These are phyloP conservation scores for Philaethria dido DNA, from an alignment of 2,888 invertebrate species.

Conservation along the genomic window DNA sequence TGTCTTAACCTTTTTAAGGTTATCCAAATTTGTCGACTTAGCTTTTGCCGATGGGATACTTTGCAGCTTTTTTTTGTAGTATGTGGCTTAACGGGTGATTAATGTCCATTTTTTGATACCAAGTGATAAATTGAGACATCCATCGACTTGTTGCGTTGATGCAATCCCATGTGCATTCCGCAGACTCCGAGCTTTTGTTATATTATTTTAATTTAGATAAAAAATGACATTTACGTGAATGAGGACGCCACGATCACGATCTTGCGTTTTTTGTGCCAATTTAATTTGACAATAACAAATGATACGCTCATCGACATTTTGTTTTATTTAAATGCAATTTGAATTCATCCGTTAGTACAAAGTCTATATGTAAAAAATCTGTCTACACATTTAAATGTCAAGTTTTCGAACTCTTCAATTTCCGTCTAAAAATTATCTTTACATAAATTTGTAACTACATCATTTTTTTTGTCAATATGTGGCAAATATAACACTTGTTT, in stretches of 20 bases:
- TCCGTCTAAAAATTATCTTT: not conserved
- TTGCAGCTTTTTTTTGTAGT: not conserved
- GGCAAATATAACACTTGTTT: no score
- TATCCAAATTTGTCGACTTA: slow-evolving; percentile 8
- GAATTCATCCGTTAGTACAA: slow-evolving; percentile 20
- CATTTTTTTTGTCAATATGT: no score
- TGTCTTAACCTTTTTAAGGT: not conserved
- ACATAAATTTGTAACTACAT: not conserved
- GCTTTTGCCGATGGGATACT: not conserved
- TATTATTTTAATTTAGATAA: slow-evolving; percentile 54
- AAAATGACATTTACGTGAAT: slow-evolving; percentile 64
- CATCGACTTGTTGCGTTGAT: slow-evolving; percentile 40
- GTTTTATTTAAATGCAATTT: slow-evolving; percentile 36
- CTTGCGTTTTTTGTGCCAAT: slow-evolving; percentile 51
- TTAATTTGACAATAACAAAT: slow-evolving; percentile 65
- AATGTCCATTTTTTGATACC: slow-evolving; percentile 26
- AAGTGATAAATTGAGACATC: slow-evolving; percentile 52
- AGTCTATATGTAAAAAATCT: slow-evolving; percentile 22
- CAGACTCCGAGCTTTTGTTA: slow-evolving; percentile 45
- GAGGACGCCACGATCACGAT: slow-evolving; percentile 61
- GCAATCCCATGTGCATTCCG: slow-evolving; percentile 44
- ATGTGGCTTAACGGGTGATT: slow-evolving; percentile 3
- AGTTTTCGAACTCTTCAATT: slow-evolving; percentile 19
- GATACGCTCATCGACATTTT: slow-evolving; percentile 48
- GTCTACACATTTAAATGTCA: slow-evolving; percentile 37